Evolutionary conservation across 1,140 invertebrate genomes (phyloP).

Genomic region (Stenopsyche tienmushanensis): DNA sequence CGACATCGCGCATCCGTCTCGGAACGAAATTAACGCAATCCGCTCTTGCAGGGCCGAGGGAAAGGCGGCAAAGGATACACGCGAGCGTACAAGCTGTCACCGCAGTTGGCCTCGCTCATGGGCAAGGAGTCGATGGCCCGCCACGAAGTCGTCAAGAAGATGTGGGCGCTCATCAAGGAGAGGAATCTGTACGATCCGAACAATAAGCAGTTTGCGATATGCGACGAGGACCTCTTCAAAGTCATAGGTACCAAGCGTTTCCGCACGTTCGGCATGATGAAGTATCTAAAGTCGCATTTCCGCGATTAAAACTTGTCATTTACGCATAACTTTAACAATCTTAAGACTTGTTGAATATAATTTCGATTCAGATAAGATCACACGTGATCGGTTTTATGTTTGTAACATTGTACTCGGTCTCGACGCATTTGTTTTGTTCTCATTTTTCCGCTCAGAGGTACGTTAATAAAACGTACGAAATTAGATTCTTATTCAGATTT

Average conservation of each 20-base stretch:
- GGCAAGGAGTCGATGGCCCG: constrained; percentile 82
- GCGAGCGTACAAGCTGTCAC: constrained; percentile 78
- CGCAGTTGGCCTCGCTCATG: constrained; percentile 81
- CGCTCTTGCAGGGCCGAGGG: constrained; percentile 51
- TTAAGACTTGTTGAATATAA: constrained; percentile 5
- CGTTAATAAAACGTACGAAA: too few relatives aligned
- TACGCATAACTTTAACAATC: background rate
- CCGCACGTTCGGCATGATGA: constrained; percentile 94
- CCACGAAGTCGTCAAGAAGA: constrained; percentile 89
- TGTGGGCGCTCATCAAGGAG: constrained; percentile 92
- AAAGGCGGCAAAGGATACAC: constrained; percentile 74
- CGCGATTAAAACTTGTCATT: constrained; percentile 58
- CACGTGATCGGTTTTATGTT: too few relatives aligned
- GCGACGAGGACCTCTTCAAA: constrained; percentile 86
- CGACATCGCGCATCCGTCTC: background rate
- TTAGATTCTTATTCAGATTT: too few relatives aligned
- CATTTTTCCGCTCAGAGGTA: too few relatives aligned
- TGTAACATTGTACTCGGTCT: background rate
- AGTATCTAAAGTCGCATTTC: constrained; percentile 90
- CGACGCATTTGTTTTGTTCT: background rate
- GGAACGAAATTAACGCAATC: background rate
- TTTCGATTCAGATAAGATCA: too few relatives aligned
- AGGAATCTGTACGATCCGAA: constrained; percentile 89
- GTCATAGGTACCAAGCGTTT: constrained; percentile 89
- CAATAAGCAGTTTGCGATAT: constrained; percentile 92